Evolutionary conservation across 1,140 invertebrate genomes (phyloP).

Genomic region (Trissolcus basalis): DNA sequence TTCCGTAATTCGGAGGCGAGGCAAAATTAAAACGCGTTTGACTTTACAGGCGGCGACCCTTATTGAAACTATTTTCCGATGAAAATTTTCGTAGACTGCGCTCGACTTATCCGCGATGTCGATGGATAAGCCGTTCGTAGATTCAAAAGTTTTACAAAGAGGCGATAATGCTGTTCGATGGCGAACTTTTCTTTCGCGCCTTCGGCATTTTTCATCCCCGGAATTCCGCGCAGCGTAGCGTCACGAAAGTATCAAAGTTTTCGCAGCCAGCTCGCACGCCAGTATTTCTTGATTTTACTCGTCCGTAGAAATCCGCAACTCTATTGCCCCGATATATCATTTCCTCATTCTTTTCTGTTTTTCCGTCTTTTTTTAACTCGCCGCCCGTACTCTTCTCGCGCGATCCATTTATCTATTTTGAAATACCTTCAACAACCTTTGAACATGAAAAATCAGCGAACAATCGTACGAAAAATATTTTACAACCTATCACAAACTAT

Average conservation of each 20-base stretch:
- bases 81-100: slow-evolving; percentile 35
- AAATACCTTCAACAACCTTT: too few species aligned
- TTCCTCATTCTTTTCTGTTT: slow-evolving; percentile 20
- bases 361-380: too few species aligned
- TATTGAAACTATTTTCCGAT: slow-evolving; percentile 24
- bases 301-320: slow-evolving; percentile 48
- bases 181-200: slow-evolving; percentile 57
- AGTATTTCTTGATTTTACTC: slow-evolving; percentile 55
- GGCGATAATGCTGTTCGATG: slow-evolving; percentile 53
- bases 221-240: slow-evolving; percentile 27
- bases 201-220: slow-evolving; percentile 51
- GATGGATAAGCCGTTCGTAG: slow-evolving; percentile 51
- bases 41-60: slow-evolving; percentile 14
- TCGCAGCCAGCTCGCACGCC: slow-evolving; percentile 41
- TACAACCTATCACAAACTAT: too few species aligned
- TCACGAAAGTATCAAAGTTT: slow-evolving; percentile 50
- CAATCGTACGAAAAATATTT: too few species aligned
- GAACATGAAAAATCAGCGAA: too few species aligned
- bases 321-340: slow-evolving; percentile 43
- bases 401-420: too few species aligned
- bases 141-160: slow-evolving; percentile 59
- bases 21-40: slow-evolving; percentile 31
- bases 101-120: slow-evolving; percentile 29
- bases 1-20: slow-evolving; percentile 17
- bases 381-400: too few species aligned